Conservation (phyloP, 2,888 invertebrate species). For the Blomia tropicalis region DNA sequence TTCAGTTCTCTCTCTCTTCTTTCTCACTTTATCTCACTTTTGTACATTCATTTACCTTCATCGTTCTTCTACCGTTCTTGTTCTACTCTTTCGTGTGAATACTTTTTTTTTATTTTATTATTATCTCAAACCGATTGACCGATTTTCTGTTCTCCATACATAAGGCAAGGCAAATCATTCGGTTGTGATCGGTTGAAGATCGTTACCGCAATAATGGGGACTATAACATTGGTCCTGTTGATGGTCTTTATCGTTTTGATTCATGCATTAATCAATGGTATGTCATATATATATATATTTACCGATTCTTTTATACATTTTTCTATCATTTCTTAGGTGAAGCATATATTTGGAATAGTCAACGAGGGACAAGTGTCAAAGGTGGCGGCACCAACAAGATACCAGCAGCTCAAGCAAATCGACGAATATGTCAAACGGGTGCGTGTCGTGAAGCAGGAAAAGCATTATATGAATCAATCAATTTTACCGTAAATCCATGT, state of each 20-base stretch:
- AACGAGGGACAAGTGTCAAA: background rate
- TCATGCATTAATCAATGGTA: background rate
- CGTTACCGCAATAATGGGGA: background rate
- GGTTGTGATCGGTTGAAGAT: background rate
- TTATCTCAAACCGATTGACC: too few species aligned
- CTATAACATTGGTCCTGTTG: background rate
- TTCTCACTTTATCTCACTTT: too few species aligned
- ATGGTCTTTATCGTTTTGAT: background rate
- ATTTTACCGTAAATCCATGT: background rate
- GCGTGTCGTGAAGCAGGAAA: conserved; percentile 5
- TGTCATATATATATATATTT: background rate
- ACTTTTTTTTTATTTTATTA: too few species aligned
- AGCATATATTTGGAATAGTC: background rate
- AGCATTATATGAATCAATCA: background rate
- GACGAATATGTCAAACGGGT: background rate
- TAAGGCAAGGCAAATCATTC: background rate
- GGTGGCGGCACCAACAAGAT: background rate
- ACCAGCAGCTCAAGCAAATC: background rate
- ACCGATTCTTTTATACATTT: too few species aligned
- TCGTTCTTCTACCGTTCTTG: too few species aligned
- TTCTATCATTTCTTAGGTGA: background rate
- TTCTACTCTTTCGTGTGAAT: too few species aligned
- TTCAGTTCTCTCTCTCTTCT: too few species aligned
- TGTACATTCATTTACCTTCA: too few species aligned
- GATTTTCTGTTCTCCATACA: too few species aligned